phyloP scores from a whole-genome alignment of 2,888 invertebrate genomes.

The Ochropleura leucogaster region DNA sequence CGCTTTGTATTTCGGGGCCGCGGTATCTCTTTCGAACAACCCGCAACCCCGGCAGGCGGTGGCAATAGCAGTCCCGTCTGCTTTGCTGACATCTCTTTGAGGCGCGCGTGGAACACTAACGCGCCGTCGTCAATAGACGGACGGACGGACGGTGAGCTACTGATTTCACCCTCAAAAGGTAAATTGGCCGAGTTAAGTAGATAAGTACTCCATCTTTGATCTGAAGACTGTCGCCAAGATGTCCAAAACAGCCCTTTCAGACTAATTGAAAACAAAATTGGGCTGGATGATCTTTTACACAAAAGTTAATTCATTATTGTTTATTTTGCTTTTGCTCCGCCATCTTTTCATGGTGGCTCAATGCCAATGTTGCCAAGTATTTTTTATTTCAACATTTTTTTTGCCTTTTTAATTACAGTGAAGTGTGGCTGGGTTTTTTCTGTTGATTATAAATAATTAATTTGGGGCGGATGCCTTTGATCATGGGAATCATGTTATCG shows the following conservation, averaged over 20 bases:
- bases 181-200: slow-evolving; percentile 16
- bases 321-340: slow-evolving; percentile 42
- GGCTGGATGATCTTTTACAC: slow-evolving; percentile 39
- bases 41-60: too few relatives aligned
- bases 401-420: slow-evolving; percentile 46
- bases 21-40: too few relatives aligned
- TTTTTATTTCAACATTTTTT: slow-evolving; percentile 55
- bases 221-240: slow-evolving; percentile 29
- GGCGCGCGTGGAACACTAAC: too few relatives aligned
- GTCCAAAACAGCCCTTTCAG: slow-evolving; percentile 45
- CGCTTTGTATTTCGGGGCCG: too few relatives aligned
- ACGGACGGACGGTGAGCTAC: too few relatives aligned
- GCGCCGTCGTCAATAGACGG: too few relatives aligned
- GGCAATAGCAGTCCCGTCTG: too few relatives aligned
- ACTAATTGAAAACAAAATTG: slow-evolving; percentile 59
- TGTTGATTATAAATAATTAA: slow-evolving; percentile 43
- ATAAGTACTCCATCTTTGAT: slow-evolving; percentile 36
- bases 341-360: slow-evolving; percentile 43
- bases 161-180: slow-evolving; percentile 8
- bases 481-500: slow-evolving; percentile 14
- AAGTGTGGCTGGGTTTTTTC: slow-evolving; percentile 31
- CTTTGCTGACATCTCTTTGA: too few relatives aligned
- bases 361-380: slow-evolving; percentile 43
- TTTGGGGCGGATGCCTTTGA: slow-evolving; percentile 24
- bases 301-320: slow-evolving; percentile 59